Evolutionary conservation across 2,113 vertebrate species (phyloP).

Genomic region (Neoarius graeffei): DNA sequence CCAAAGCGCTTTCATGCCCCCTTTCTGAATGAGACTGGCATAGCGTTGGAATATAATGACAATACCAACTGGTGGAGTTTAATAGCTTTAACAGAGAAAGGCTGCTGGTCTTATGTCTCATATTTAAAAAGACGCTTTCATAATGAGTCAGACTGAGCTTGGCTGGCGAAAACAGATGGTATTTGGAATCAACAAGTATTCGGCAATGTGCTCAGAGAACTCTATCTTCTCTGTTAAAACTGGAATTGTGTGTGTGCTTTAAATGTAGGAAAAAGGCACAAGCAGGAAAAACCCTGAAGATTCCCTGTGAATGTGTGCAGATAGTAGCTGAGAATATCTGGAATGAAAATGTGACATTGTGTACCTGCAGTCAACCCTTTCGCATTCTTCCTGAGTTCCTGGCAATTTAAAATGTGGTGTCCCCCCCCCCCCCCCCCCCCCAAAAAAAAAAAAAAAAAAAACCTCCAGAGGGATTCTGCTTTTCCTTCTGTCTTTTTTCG

Average conservation of each 20-base stretch:
- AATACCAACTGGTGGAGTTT: constrained; percentile 64
- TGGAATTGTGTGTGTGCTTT: not conserved
- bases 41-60: constrained; percentile 65
- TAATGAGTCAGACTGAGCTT: constrained; percentile 59
- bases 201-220: constrained; percentile 35
- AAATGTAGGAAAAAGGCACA: not conserved
- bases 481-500: constrained; percentile 55
- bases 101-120: constrained; percentile 55
- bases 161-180: constrained; percentile 52
- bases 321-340: not conserved
- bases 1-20: constrained; percentile 50
- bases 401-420: constrained; percentile 33
- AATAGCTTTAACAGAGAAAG: constrained; percentile 70
- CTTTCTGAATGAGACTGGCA: constrained; percentile 51
- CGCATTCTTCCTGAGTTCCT: constrained; percentile 25
- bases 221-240: constrained; percentile 47
- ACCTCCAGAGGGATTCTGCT: constrained; percentile 49
- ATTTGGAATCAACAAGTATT: constrained; percentile 49
- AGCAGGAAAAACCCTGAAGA: not conserved
- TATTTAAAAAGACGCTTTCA: constrained; percentile 63
- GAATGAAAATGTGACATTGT: not conserved
- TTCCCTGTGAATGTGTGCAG: not conserved
- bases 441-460: not conserved
- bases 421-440: constrained; percentile 42
- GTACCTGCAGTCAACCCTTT: constrained; percentile 22